Evolutionary conservation across 2,888 invertebrate species (phyloP).

Genomic region (Pasiphila rectangulata): DNA sequence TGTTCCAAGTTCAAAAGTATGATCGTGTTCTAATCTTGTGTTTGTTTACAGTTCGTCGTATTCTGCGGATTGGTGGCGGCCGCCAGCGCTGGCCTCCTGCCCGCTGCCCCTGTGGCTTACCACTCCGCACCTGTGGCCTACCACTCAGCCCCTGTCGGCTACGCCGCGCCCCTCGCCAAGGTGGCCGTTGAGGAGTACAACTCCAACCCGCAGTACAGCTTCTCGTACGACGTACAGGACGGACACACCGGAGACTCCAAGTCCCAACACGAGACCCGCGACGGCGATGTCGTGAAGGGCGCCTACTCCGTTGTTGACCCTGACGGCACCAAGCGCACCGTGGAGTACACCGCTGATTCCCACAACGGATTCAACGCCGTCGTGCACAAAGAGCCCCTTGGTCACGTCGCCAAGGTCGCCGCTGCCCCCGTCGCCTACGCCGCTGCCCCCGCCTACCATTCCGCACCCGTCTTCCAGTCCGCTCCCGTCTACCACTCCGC

Average conservation of each 20-base stretch:
- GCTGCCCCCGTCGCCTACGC: constrained; percentile 51
- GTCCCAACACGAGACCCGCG: constrained; percentile 68
- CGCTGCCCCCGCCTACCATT: constrained; percentile 46
- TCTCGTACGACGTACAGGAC: constrained; percentile 80
- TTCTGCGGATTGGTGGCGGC: constrained; percentile 37
- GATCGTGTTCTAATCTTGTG: no score
- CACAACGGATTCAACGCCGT: constrained; percentile 81
- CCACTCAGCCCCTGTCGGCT: constrained; percentile 43
- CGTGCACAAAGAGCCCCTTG: constrained; percentile 69
- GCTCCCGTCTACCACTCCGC: constrained; percentile 60
- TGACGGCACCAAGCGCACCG: constrained; percentile 79
- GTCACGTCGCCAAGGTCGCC: constrained; percentile 44
- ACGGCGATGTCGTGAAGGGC: constrained; percentile 72
- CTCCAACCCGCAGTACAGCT: constrained; percentile 67
- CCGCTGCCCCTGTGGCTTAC: constrained; percentile 46
- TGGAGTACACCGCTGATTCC: constrained; percentile 73
- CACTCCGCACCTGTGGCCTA: constrained; percentile 50
- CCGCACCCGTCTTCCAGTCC: constrained; percentile 55
- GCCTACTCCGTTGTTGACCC: constrained; percentile 79
- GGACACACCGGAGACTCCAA: constrained; percentile 74
- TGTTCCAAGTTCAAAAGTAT: constrained; percentile 17
- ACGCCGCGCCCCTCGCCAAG: constrained; percentile 49
- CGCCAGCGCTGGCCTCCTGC: constrained; percentile 40
- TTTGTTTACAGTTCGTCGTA: constrained; percentile 36
- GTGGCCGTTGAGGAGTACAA: constrained; percentile 58